phyloP scores from a whole-genome alignment of 2,888 invertebrate species.

The Ceraclea dissimilis region DNA sequence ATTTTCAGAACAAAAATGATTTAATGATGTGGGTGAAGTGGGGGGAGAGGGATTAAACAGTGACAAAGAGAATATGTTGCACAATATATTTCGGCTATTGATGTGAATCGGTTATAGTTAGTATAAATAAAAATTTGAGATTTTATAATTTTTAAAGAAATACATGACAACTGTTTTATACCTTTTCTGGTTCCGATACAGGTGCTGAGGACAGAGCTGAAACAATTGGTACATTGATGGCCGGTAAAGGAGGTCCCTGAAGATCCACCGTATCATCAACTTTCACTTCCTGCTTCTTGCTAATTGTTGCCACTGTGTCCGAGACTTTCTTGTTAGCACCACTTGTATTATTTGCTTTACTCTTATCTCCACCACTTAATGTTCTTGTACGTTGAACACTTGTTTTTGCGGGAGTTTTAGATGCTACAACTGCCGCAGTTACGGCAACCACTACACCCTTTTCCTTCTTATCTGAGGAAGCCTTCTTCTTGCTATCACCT shows the following conservation, averaged over 20 bases:
- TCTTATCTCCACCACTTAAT: background rate
- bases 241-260: slow-evolving; percentile 18
- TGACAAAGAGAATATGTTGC: background rate
- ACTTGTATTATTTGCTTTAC: background rate
- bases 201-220: slow-evolving; percentile 3
- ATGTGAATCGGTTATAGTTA: too few relatives aligned
- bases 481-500: background rate
- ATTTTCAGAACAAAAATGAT: background rate
- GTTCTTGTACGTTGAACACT: background rate
- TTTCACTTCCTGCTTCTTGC: slow-evolving; percentile 10
- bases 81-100: too few relatives aligned
- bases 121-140: too few relatives aligned
- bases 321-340: background rate
- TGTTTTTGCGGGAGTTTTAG: background rate
- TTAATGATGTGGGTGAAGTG: too few relatives aligned
- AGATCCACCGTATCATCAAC: slow-evolving; percentile 17
- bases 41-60: background rate
- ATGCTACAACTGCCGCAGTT: background rate
- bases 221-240: background rate
- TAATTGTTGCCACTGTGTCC: background rate
- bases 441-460: background rate
- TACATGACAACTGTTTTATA: slow-evolving; percentile 1
- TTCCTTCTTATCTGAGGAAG: background rate
- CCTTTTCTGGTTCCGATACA: slow-evolving; percentile 18
- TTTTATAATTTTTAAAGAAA: too few relatives aligned